Evolutionary conservation across 1,140 invertebrate species (phyloP).

Genomic region (Pentalonia nigronervosa): DNA sequence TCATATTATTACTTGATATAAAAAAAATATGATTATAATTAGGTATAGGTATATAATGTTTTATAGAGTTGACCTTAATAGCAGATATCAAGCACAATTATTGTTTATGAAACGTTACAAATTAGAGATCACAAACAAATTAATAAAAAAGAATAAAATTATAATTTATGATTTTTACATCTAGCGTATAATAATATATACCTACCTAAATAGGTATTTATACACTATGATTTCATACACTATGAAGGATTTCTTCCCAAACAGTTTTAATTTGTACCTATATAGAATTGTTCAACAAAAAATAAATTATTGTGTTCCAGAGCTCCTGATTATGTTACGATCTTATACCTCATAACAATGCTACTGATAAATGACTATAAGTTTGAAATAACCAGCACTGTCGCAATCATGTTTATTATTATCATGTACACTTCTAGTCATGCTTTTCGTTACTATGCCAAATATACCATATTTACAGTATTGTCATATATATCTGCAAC

Average conservation of each 20-base stretch:
- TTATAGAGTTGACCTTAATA: not conserved
- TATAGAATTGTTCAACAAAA: not conserved
- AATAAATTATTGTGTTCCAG: slow-evolving; percentile 46
- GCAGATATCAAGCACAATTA: not conserved
- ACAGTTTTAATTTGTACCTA: not conserved
- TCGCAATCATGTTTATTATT: slow-evolving; percentile 59
- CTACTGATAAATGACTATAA: slow-evolving; percentile 42
- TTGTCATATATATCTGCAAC: slow-evolving; percentile 69
- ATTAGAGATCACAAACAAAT: not conserved
- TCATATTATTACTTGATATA: not conserved
- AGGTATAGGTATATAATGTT: not conserved
- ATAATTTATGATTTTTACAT: not conserved
- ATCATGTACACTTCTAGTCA: slow-evolving; percentile 67
- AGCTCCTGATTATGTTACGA: slow-evolving; percentile 54
- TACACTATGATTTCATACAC: not conserved
- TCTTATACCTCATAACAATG: slow-evolving; percentile 52
- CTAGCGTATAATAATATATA: not conserved
- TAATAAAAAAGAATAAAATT: not conserved
- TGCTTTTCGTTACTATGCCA: slow-evolving; percentile 69
- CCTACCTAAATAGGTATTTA: too few relatives aligned
- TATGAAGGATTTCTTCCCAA: not conserved
- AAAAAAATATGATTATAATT: slow-evolving; percentile 9
- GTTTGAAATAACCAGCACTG: slow-evolving; percentile 55
- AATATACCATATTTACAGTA: slow-evolving; percentile 71
- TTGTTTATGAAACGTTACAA: not conserved